phyloP scores from a whole-genome alignment of 2,797 vertebrate species.

The Ceryle rudis region DNA sequence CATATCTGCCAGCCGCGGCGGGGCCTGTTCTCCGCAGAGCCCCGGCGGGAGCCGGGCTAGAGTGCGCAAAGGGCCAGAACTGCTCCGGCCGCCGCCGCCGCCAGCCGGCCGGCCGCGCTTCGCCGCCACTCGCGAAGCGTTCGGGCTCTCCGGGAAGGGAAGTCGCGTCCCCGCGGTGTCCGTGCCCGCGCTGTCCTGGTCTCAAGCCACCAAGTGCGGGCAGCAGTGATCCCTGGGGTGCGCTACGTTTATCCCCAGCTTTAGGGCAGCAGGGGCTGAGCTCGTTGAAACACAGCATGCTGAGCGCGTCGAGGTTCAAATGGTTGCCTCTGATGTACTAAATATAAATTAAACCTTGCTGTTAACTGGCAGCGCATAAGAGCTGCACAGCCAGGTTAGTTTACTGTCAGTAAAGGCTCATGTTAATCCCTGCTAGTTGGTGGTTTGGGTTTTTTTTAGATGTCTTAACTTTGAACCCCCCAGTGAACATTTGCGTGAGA shows the following conservation, averaged over 20 bases:
- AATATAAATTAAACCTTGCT: neutral
- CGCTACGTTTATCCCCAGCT: rapidly evolving
- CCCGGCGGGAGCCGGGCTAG: neutral
- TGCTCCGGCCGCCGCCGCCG: neutral
- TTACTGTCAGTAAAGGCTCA: rapidly evolving
- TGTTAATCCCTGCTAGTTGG: rapidly evolving
- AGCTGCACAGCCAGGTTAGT: neutral
- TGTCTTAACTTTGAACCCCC: neutral
- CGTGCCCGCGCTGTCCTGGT: neutral
- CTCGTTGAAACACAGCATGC: rapidly evolving
- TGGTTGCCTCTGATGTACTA: neutral
- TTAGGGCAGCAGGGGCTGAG: neutral
- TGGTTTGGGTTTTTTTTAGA: neutral
- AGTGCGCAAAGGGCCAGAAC: neutral
- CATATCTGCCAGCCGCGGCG: neutral
- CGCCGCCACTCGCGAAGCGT: rapidly evolving
- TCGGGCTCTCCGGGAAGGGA: neutral
- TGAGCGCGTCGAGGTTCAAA: neutral
- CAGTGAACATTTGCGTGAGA: rapidly evolving
- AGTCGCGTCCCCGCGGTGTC: neutral
- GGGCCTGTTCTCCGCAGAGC: neutral
- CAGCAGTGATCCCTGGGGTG: neutral
- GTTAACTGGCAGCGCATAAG: rapidly evolving
- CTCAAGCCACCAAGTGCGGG: neutral
- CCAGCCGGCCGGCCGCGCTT: neutral